Conservation (phyloP, 1,140 invertebrate species). For the Whitmania pigra region DNA sequence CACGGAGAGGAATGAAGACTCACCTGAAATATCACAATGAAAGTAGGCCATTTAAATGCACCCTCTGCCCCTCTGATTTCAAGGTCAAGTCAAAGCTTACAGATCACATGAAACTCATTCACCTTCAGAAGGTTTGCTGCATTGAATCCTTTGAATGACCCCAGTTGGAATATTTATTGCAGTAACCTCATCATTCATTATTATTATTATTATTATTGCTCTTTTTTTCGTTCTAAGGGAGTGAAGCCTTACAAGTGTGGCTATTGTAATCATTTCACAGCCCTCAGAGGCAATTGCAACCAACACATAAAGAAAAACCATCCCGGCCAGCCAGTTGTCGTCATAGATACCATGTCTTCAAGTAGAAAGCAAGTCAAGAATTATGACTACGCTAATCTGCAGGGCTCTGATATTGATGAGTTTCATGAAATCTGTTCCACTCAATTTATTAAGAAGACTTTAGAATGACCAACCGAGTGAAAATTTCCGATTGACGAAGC, state of each 20-base stretch:
- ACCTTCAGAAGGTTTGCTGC: slow-evolving; percentile 13
- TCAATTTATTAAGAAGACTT: too few species aligned
- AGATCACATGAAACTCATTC: slow-evolving; percentile 24
- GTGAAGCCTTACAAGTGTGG: slow-evolving; percentile 25
- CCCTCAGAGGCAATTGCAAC: slow-evolving; percentile 25
- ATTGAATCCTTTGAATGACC: neutral
- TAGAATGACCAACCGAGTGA: neutral
- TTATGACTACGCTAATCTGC: slow-evolving; percentile 1
- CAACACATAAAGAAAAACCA: slow-evolving; percentile 25
- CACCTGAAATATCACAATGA: slow-evolving; percentile 24
- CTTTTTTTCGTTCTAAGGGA: slow-evolving; percentile 8
- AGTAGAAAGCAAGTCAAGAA: slow-evolving; percentile 6
- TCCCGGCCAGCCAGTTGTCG: slow-evolving; percentile 21
- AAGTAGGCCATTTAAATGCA: slow-evolving; percentile 20
- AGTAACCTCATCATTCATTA: neutral
- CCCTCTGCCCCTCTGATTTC: slow-evolving; percentile 22
- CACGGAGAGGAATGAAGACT: slow-evolving; percentile 23
- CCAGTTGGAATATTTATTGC: neutral
- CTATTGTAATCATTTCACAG: slow-evolving; percentile 23
- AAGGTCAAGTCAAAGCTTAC: slow-evolving; percentile 24
- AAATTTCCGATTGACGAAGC: neutral
- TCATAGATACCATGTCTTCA: slow-evolving; percentile 18
- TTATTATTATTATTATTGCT: neutral
- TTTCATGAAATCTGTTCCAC: neutral
- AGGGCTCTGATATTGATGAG: slow-evolving; percentile 9